Base-by-base conservation (phyloP, 1,140 invertebrate genomes). In the Drosophila orena region DNA sequence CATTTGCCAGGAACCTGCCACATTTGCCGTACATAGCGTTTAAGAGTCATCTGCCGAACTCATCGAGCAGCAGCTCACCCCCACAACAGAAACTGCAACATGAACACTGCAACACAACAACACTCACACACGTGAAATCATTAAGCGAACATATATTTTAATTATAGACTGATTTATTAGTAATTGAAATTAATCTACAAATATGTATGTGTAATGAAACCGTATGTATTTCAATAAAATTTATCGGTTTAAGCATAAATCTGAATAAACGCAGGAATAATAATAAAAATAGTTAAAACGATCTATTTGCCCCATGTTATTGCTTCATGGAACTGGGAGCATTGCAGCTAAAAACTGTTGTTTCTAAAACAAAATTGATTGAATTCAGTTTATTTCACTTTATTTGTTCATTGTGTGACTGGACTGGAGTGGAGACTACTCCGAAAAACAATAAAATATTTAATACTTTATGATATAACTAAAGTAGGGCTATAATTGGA, bases 121-220 rank as follows among this genome's bases (percentile, higher is more conserved):
- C 38, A 62, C 46, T 60, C 24, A 77, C 49, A 81, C 22, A 76
- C 56, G 78, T 66, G 78, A 77, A 83, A 88, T 77, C 84, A 88
- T 88, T 80, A 89, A 89, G 84, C 84, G 77, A 89, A 89, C 79
- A 89, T 89, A 90, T 88, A 89, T 89, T 89, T 89, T 89, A 89
- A 89, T 89, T 90, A 89, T 89, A 89, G 84, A 89, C 84, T 89
- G 84, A 89, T 89, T 89, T 89, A 89, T 84, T 89, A 89, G 84
- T 90, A 89, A 90, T 89, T 89, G 85, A 89, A 89, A 89, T 89
- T 89, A 88, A 88, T 88, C 76, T 88, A 89, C 72, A 89, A 89
- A 89, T 77, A 77, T 77, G 27, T 70, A 77, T 77, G 75, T 77
- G 72, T 77, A 77, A 77, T 70, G 62, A 74, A 69, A 77, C 74